These are phyloP conservation scores for Hemicrepidius hirtus DNA, from an alignment of 2,888 invertebrate species.

Conservation along the genomic window DNA sequence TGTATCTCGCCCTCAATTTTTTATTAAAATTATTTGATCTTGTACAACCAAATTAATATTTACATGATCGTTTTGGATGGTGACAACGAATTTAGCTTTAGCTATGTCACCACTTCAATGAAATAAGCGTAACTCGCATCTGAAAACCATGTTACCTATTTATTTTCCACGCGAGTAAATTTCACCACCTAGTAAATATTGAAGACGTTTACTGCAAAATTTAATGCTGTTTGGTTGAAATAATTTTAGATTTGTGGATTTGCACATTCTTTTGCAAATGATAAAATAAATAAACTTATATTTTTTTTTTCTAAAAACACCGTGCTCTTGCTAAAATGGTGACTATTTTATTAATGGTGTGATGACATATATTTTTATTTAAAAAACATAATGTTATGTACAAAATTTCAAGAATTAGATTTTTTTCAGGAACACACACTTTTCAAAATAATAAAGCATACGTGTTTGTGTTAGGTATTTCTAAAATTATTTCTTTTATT, in stretches of 20 bases:
- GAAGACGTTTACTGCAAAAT: slow-evolving; percentile 21
- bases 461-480: too few relatives aligned
- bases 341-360: too few relatives aligned
- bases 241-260: background rate
- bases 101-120: slow-evolving; percentile 20
- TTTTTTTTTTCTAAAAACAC: too few relatives aligned
- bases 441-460: too few relatives aligned
- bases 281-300: background rate
- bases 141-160: slow-evolving; percentile 25
- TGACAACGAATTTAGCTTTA: slow-evolving; percentile 10
- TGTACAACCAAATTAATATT: slow-evolving; percentile 13
- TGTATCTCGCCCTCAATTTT: background rate
- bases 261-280: background rate
- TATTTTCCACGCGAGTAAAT: slow-evolving; percentile 10
- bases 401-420: too few relatives aligned
- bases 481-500: too few relatives aligned
- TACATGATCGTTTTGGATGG: slow-evolving; percentile 3
- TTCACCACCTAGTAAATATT: slow-evolving; percentile 30
- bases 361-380: too few relatives aligned
- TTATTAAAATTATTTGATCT: slow-evolving; percentile 8
- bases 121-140: slow-evolving; percentile 12
- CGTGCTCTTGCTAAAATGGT: too few relatives aligned
- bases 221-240: slow-evolving; percentile 20
- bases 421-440: too few relatives aligned
- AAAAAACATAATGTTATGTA: too few relatives aligned